Evolutionary conservation across 1,140 invertebrate species (phyloP).

Genomic region (Wiebesia pumilae): DNA sequence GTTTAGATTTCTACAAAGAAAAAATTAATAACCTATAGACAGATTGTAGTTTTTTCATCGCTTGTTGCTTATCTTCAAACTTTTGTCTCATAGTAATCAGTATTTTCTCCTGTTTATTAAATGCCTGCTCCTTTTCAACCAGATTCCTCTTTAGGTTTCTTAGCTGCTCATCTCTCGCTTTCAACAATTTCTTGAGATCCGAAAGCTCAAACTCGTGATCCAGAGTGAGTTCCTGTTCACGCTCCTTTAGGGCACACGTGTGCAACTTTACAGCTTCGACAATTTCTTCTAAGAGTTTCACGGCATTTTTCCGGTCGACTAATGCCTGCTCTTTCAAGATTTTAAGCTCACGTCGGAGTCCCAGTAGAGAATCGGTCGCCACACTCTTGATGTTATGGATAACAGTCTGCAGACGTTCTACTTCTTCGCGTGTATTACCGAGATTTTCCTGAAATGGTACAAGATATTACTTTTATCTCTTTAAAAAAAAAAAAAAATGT

Average conservation of each 20-base stretch:
- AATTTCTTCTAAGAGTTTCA: constrained; percentile 76
- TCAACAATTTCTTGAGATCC: constrained; percentile 76
- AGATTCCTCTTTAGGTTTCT: constrained; percentile 65
- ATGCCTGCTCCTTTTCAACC: constrained; percentile 65
- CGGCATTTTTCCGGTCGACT: constrained; percentile 74
- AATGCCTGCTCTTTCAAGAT: constrained; percentile 75
- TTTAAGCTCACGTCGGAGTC: constrained; percentile 78
- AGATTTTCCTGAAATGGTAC: constrained; percentile 69
- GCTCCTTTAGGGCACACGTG: constrained; percentile 76
- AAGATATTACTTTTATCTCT: background rate
- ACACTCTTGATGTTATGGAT: constrained; percentile 65
- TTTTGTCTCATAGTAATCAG: constrained; percentile 67
- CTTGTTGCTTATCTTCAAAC: constrained; percentile 67
- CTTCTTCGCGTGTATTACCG: constrained; percentile 69
- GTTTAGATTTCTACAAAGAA: too few relatives aligned
- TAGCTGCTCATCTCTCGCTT: constrained; percentile 78
- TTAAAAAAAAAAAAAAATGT: background rate
- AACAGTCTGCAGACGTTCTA: constrained; percentile 67
- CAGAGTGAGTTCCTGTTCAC: constrained; percentile 77
- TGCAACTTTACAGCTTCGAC: constrained; percentile 75
- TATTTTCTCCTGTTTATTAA: constrained; percentile 64
- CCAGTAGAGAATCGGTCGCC: constrained; percentile 73
- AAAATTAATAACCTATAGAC: constrained; percentile 37
- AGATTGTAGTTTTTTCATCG: constrained; percentile 62
- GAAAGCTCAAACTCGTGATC: constrained; percentile 81